Evolutionary conservation across 2,113 vertebrate genomes (phyloP).

Genomic region (Amphilophus citrinellus): DNA sequence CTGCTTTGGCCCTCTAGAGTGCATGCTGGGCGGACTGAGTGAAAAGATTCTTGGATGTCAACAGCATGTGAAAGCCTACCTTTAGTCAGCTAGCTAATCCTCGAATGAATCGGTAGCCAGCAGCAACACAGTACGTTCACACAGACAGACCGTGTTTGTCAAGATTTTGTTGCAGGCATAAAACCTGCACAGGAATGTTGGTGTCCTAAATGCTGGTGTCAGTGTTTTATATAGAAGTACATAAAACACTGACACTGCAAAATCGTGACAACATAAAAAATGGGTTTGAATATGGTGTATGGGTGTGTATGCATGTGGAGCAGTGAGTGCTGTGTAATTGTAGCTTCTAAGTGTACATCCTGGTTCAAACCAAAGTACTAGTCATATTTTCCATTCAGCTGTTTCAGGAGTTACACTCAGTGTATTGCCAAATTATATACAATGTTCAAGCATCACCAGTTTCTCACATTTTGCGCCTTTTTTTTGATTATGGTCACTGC

Average conservation of each 20-base stretch:
- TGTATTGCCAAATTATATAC: not conserved
- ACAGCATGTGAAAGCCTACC: conserved; percentile 54
- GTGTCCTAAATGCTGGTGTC: conserved; percentile 8
- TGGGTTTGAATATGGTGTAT: conserved; percentile 17
- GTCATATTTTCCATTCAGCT: conserved; percentile 25
- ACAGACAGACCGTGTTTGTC: conserved; percentile 18
- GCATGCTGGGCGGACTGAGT: conserved; percentile 38
- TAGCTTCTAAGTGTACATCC: conserved; percentile 30
- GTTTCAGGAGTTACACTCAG: not conserved
- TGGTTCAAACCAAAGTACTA: conserved; percentile 16
- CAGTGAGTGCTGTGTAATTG: conserved; percentile 40
- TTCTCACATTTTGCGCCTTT: not conserved
- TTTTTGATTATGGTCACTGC: not conserved
- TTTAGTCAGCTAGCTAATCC: conserved; percentile 63
- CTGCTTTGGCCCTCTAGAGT: conserved; percentile 37
- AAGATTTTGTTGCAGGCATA: conserved; percentile 21
- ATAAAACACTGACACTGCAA: conserved; percentile 8
- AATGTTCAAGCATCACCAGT: not conserved
- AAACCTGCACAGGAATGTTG: conserved; percentile 7
- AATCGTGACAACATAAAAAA: conserved; percentile 40
- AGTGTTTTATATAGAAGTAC: conserved; percentile 13
- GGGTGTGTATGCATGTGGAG: conserved; percentile 42
- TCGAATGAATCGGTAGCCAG: conserved; percentile 53
- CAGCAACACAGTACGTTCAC: conserved; percentile 14
- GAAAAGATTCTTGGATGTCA: conserved; percentile 60